Evolutionary conservation across 2,113 vertebrate species (phyloP).

Genomic region (Syngnathus scovelli): DNA sequence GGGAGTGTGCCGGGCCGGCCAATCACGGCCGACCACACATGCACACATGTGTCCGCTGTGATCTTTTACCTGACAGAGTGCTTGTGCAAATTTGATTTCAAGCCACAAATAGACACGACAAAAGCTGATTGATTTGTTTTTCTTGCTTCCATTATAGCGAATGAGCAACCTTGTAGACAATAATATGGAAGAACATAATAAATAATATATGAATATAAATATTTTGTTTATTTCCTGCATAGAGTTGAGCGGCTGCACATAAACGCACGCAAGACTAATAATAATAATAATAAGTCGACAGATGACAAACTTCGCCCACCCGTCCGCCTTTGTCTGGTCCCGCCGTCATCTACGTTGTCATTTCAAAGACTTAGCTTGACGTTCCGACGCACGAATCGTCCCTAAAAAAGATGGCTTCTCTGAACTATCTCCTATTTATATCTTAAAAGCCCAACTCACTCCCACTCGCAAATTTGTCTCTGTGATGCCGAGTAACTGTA

Average conservation of each 20-base stretch:
- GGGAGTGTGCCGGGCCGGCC: slow-evolving; percentile 65
- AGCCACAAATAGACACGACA: slow-evolving; percentile 3
- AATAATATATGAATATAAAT: no score
- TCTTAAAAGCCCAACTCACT: background rate
- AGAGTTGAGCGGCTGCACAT: background rate
- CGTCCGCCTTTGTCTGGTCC: background rate
- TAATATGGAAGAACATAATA: background rate
- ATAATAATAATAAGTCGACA: background rate
- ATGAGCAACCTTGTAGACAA: background rate
- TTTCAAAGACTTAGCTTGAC: slow-evolving; percentile 19
- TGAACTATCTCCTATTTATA: slow-evolving; percentile 27
- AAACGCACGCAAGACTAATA: background rate
- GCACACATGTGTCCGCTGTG: background rate
- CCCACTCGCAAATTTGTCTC: background rate
- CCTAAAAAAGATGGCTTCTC: slow-evolving; percentile 21
- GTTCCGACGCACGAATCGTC: slow-evolving; percentile 15
- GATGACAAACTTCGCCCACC: background rate
- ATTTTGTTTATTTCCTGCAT: background rate
- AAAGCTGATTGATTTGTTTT: background rate
- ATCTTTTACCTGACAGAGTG: background rate
- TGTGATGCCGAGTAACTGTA: background rate
- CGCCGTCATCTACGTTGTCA: slow-evolving; percentile 31
- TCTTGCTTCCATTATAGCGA: background rate
- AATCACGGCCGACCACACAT: slow-evolving; percentile 44
- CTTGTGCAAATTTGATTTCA: background rate